A percentile compares a stretch with the other conserved stretches of the same genome.
These are phyloP conservation scores for Ptilonorhynchus violaceus DNA, from an alignment of 2,113 vertebrate genomes.

Conservation along the genomic window DNA sequence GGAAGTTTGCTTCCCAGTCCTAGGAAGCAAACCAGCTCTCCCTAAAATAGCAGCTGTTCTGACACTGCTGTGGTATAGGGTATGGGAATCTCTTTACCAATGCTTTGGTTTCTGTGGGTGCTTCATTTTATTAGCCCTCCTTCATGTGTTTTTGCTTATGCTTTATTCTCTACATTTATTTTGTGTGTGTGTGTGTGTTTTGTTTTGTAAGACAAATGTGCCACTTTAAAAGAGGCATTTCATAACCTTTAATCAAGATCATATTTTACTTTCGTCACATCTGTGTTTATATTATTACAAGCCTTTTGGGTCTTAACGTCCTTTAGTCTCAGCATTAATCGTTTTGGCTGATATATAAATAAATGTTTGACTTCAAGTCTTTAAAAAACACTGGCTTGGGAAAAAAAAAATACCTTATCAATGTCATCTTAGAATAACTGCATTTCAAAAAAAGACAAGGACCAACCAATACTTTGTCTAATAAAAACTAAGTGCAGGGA, in stretches of 20 bases:
- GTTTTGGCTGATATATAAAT: neutral
- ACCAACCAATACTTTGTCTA: neutral
- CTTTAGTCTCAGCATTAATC: conserved; percentile 5
- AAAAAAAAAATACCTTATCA: neutral
- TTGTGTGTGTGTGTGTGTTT: neutral
- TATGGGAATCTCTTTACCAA: neutral
- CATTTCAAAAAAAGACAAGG: neutral
- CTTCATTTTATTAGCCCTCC: neutral
- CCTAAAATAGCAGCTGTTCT: neutral
- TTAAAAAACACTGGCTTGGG: neutral
- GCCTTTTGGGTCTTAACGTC: neutral
- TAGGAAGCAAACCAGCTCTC: neutral
- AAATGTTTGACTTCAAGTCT: neutral
- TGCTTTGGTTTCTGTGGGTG: neutral
- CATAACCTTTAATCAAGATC: neutral
- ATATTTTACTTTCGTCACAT: conserved; percentile 20
- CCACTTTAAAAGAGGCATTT: conserved; percentile 45
- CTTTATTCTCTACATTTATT: conserved; percentile 9
- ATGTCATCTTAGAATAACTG: neutral
- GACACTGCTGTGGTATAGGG: neutral
- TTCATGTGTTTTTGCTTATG: neutral
- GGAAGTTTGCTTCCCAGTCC: neutral
- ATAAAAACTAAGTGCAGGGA: neutral
- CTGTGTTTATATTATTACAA: conserved; percentile 28
- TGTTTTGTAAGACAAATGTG: conserved; percentile 8